A percentile compares a stretch with the other conserved stretches of the same genome.
Conservation (phyloP, 2,888 invertebrate genomes). For the Piscicola geometra region DNA sequence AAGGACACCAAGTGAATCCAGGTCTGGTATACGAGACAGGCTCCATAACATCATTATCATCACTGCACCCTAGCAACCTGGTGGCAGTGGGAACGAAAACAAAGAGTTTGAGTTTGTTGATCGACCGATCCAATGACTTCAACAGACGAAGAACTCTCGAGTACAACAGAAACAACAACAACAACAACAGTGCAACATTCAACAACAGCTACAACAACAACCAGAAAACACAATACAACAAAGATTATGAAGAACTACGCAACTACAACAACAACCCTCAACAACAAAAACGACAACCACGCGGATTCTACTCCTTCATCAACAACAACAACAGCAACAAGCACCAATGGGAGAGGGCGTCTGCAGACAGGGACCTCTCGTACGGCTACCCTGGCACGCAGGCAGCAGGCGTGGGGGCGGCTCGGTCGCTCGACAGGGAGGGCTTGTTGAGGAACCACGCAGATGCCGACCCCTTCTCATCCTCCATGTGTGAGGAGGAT, state of each 20-base stretch:
- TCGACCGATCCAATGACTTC: slow-evolving; percentile 34
- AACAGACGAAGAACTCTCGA: not conserved
- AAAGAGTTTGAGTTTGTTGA: slow-evolving; percentile 38
- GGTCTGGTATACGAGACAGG: slow-evolving; percentile 15
- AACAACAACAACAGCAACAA: slow-evolving; percentile 34
- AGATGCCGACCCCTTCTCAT: slow-evolving; percentile 43
- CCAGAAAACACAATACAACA: slow-evolving; percentile 47
- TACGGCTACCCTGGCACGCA: slow-evolving; percentile 41
- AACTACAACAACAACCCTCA: slow-evolving; percentile 50
- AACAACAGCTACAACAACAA: not conserved
- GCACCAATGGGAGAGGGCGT: slow-evolving; percentile 63
- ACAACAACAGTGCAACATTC: slow-evolving; percentile 20
- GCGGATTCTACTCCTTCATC: slow-evolving; percentile 12
- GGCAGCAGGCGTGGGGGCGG: slow-evolving; percentile 50
- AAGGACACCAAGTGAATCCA: no score
- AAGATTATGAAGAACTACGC: slow-evolving; percentile 47
- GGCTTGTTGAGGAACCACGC: slow-evolving; percentile 46
- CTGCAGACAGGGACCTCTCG: slow-evolving; percentile 59
- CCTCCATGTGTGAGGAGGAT: slow-evolving; percentile 48
- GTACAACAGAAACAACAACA: not conserved
- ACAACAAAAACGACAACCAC: slow-evolving; percentile 33
- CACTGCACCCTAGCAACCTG: slow-evolving; percentile 46
- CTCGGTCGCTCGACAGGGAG: slow-evolving; percentile 52
- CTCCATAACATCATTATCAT: slow-evolving; percentile 39
- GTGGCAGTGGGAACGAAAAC: slow-evolving; percentile 44